Evolutionary conservation across 2,888 invertebrate species (phyloP).

Genomic region (Bimastos eiseni): DNA sequence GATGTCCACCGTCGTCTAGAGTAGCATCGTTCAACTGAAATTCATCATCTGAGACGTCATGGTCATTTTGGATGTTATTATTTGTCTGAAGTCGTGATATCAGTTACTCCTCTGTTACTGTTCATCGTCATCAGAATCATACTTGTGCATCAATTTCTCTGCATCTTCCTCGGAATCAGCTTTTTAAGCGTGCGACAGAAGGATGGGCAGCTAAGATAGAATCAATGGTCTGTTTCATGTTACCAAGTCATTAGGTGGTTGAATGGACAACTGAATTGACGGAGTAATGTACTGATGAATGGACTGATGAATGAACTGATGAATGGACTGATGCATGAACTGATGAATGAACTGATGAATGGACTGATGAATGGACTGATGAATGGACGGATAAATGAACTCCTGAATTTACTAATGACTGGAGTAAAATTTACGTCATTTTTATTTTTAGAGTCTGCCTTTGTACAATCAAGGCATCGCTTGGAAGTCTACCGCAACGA

Average conservation of each 20-base stretch:
- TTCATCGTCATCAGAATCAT: background rate
- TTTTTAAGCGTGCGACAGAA: background rate
- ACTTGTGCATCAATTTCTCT: too few relatives aligned
- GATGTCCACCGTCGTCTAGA: too few relatives aligned
- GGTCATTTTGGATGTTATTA: too few relatives aligned
- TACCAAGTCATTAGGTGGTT: background rate
- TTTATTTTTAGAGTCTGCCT: background rate
- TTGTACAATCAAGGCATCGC: background rate
- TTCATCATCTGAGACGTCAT: too few relatives aligned
- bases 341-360: background rate
- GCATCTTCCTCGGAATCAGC: background rate
- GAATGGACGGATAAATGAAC: background rate
- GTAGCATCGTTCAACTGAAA: too few relatives aligned
- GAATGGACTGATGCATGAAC: background rate
- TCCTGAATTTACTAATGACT: background rate
- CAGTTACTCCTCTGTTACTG: too few relatives aligned
- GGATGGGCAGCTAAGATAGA: background rate
- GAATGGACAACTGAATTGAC: background rate
- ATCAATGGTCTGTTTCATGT: background rate
- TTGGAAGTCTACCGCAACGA: background rate
- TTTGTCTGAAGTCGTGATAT: too few relatives aligned
- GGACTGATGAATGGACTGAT: background rate
- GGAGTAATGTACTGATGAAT: background rate
- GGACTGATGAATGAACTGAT: background rate
- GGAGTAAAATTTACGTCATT: background rate